A percentile compares a stretch with the other conserved stretches of the same genome.
These are phyloP conservation scores for Cantharis rufa DNA, from an alignment of 2,888 invertebrate genomes.

Conservation along the genomic window DNA sequence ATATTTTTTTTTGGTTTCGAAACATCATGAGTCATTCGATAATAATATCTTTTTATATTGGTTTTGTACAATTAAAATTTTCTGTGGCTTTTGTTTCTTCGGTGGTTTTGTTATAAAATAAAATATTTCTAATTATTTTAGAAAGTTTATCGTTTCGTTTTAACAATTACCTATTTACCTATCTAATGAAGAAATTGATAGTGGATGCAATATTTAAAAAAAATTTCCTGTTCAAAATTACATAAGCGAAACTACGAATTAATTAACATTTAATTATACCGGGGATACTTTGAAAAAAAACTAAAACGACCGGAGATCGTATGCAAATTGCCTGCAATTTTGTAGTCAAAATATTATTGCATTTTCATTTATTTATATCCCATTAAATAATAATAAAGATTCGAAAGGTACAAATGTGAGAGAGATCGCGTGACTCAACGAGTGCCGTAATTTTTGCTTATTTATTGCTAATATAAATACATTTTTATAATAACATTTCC, in stretches of 20 bases:
- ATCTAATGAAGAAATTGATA: neutral
- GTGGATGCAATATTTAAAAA: neutral
- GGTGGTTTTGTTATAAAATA: conserved; percentile 20
- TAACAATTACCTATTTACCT: neutral
- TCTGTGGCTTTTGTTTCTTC: conserved; percentile 27
- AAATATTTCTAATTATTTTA: conserved; percentile 31
- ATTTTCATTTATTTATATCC: neutral
- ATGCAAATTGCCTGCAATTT: neutral
- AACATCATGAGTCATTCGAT: conserved; percentile 26
- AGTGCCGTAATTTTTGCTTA: conserved; percentile 21
- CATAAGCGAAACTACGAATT: neutral
- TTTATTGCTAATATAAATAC: conserved; percentile 22
- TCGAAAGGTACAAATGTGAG: conserved; percentile 16
- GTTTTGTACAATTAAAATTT: conserved; percentile 29
- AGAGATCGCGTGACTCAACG: conserved; percentile 25
- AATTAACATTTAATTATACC: neutral
- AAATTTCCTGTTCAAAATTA: neutral
- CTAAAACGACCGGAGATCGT: neutral
- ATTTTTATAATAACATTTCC: conserved; percentile 21
- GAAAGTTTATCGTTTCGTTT: conserved; percentile 19
- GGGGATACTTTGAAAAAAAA: neutral
- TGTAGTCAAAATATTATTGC: neutral
- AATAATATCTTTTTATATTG: conserved; percentile 26
- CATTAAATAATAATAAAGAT: conserved; percentile 4
- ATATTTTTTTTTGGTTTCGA: conserved; percentile 16